A percentile compares a stretch with the other conserved stretches of the same genome.
These are phyloP conservation scores for Formica selysi DNA, from an alignment of 1,140 invertebrate genomes.

Conservation along the genomic window DNA sequence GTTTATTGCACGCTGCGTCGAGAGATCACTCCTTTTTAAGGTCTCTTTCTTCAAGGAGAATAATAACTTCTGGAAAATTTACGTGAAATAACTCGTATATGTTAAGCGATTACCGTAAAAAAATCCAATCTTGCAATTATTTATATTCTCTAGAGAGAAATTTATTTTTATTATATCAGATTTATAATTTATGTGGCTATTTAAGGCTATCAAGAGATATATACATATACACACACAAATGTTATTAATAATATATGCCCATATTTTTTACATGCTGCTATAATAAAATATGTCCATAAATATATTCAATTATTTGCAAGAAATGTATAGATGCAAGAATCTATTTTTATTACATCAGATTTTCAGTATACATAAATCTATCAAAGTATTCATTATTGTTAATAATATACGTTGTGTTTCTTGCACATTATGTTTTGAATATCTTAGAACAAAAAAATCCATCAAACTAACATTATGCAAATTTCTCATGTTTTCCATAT, in stretches of 20 bases:
- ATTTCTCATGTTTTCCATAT: neutral
- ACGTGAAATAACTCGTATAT: neutral
- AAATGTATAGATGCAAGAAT: neutral
- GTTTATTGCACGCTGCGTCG: neutral
- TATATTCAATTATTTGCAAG: neutral
- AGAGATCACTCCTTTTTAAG: constrained; percentile 9
- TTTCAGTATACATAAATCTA: neutral
- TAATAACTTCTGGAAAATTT: neutral
- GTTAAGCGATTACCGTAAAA: neutral
- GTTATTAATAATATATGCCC: neutral
- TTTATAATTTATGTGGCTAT: neutral
- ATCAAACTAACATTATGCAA: neutral
- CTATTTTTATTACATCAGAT: constrained; percentile 7
- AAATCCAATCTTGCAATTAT: neutral
- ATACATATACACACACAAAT: no score
- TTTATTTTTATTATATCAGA: neutral
- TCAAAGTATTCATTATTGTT: neutral
- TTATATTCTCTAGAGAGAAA: neutral
- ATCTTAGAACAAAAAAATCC: neutral
- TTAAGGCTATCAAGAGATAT: neutral
- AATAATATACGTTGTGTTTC: neutral
- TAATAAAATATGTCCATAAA: neutral
- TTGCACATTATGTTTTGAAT: neutral
- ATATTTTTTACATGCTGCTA: neutral
- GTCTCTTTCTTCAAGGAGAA: constrained; percentile 8